phyloP scores from a whole-genome alignment of 2,113 vertebrate genomes.

The Tragelaphus strepsiceros region DNA sequence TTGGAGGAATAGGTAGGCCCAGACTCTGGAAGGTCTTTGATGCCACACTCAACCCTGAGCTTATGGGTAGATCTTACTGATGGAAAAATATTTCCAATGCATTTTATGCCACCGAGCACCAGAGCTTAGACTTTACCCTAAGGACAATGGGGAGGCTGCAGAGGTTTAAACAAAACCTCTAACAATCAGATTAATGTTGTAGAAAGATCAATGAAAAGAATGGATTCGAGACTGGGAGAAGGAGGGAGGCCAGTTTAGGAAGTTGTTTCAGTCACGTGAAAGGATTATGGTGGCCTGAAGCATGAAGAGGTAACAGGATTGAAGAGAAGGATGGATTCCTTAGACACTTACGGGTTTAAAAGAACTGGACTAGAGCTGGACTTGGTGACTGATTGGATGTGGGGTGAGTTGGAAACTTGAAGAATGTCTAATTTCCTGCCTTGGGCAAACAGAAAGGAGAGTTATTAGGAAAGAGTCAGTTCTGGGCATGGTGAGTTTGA shows the following conservation, averaged over 20 bases:
- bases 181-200: background rate
- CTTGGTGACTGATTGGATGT: background rate
- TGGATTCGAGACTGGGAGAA: background rate
- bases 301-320: background rate
- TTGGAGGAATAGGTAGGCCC: background rate
- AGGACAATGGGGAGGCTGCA: background rate
- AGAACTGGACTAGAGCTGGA: background rate
- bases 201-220: background rate
- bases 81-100: background rate
- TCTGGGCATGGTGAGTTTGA: background rate
- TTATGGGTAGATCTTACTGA: background rate
- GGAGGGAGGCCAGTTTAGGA: constrained; percentile 15
- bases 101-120: background rate
- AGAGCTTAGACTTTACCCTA: background rate
- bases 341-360: background rate
- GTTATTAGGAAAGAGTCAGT: background rate
- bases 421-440: background rate
- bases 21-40: background rate
- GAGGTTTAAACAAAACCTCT: background rate
- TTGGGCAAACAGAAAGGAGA: constrained; percentile 4
- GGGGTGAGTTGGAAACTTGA: background rate
- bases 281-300: background rate
- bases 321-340: background rate
- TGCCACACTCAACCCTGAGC: background rate
- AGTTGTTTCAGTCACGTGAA: background rate